Base-by-base conservation (phyloP, 2,113 vertebrate species). In the Chlorodrepanis virens region DNA sequence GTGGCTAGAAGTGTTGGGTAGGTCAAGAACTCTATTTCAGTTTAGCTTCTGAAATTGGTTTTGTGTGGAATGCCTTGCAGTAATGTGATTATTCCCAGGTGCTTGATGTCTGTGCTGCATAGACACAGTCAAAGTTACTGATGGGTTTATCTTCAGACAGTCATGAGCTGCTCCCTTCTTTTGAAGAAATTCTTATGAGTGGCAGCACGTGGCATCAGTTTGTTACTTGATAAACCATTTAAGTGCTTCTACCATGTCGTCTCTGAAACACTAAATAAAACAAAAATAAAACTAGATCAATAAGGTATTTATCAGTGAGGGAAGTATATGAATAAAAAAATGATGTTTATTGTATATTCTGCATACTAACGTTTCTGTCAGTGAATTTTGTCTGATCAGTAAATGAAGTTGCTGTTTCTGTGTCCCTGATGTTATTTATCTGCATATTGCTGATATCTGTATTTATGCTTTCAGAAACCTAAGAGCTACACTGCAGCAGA, bases 401-500 rank as follows among this genome's bases (percentile, higher is more conserved):
- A 86, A 78, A 64, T 54, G 16, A 56, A 59, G 12, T 52, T 0
- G 0, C 9, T 53, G 10, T 23, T 83, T 87, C 15, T 53, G 29
- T 67, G 50, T 80, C 33, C 31, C 19, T 60, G 39, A 13, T 33
- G 21, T 64, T 92, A 12, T 60, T 69, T 68, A 61, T 39, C 35
- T 56, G 10, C 47, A 50, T 69, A 23, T 89, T 95, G 24, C 83
- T 71, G 50, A 69, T 49, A 2, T 75, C 17, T 50, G 14, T 74
- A 18, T 79, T 54, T 75, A 44, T 91, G 23, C 67, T 97, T 97
- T 86, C 95, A 99, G 99, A 99, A 99, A 97, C 98, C 99, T 57
- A 99, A 99, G 97, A 99, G 99, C 90, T 99, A 98, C 77, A 99
- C 99, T 56, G 99, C 99, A 95, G 99, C 99, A 82, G 97, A 98